Evolutionary conservation across 2,888 invertebrate species (phyloP).

Genomic region (Erebia aethiops): DNA sequence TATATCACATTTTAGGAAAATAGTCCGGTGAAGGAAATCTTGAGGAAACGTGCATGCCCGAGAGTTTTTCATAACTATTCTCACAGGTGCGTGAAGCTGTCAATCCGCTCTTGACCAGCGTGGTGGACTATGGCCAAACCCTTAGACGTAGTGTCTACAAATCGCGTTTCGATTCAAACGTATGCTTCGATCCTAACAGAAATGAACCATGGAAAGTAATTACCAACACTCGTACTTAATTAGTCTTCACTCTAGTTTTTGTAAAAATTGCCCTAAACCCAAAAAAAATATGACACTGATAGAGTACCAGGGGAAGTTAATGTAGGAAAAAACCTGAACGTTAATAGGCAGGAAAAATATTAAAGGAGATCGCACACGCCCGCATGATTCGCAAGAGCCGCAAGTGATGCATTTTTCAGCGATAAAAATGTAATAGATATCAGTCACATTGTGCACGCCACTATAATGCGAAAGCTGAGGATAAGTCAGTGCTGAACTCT

Average conservation of each 20-base stretch:
- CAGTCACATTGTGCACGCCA: neutral
- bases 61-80: no score
- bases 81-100: no score
- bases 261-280: constrained; percentile 8
- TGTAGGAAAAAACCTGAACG: constrained; percentile 29
- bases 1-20: no score
- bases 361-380: constrained; percentile 47
- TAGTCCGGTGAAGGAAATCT: no score
- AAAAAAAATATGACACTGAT: constrained; percentile 29
- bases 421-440: neutral
- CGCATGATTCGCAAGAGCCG: neutral
- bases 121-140: no score
- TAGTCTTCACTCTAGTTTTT: constrained; percentile 1
- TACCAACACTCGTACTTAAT: constrained; percentile 1
- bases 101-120: no score
- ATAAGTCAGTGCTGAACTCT: neutral
- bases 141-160: no score
- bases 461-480: neutral
- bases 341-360: constrained; percentile 54
- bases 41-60: no score
- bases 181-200: neutral
- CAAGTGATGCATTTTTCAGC: neutral
- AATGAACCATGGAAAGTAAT: constrained; percentile 1
- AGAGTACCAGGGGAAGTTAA: constrained; percentile 26
- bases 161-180: neutral